Conservation (phyloP, 1,140 invertebrate species). For the Cherax destructor region DNA sequence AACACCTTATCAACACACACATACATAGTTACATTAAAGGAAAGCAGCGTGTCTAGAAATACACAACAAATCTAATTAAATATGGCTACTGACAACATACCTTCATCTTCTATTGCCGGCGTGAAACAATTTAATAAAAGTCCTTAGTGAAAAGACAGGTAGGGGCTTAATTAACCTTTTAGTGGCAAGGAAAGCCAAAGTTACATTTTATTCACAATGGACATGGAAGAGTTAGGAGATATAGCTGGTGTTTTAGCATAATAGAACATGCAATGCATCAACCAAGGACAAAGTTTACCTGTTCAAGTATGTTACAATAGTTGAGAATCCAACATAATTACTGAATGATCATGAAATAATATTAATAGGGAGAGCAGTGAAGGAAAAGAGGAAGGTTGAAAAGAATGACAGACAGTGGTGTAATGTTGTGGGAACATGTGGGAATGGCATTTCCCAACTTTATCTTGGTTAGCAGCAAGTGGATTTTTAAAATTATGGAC, state of each 20-base stretch:
- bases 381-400: too few relatives aligned
- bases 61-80: background rate
- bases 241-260: background rate
- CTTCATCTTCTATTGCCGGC: slow-evolving; percentile 6
- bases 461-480: too few relatives aligned
- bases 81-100: slow-evolving; percentile 1
- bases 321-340: background rate
- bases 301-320: background rate
- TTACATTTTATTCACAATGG: slow-evolving; percentile 10
- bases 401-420: too few relatives aligned
- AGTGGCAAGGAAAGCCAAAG: slow-evolving; percentile 9
- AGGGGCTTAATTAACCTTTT: background rate
- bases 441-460: too few relatives aligned
- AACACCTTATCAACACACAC: background rate
- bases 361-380: background rate
- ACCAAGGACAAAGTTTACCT: background rate
- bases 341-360: background rate
- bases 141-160: slow-evolving; percentile 2
- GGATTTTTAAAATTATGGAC: too few relatives aligned
- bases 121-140: slow-evolving; percentile 13
- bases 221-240: background rate
- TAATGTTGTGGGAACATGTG: too few relatives aligned
- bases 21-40: background rate
- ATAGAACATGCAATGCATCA: background rate
- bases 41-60: background rate